phyloP scores from a whole-genome alignment of 2,113 vertebrate species.

The Fregata magnificens region DNA sequence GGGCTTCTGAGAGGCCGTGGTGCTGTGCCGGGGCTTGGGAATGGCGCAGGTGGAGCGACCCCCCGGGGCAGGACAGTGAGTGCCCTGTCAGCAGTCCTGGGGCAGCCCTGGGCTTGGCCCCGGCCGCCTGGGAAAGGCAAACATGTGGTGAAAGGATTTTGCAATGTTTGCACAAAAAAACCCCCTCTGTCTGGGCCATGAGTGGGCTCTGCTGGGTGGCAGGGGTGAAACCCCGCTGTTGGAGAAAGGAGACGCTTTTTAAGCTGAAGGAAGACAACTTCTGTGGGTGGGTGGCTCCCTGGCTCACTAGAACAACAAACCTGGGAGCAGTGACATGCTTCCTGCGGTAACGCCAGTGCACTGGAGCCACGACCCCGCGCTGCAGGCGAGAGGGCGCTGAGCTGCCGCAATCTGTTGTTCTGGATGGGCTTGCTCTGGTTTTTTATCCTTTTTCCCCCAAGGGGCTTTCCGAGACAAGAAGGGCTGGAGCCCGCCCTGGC shows the following conservation, averaged over 20 bases:
- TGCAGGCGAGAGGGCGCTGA: no score
- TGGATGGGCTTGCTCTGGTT: background rate
- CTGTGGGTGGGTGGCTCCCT: background rate
- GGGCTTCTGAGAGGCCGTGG: background rate
- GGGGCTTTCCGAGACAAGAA: background rate
- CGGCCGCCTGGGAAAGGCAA: rapidly evolving
- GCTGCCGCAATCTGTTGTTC: background rate
- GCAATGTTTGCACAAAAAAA: background rate
- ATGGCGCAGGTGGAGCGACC: no score
- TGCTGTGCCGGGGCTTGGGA: background rate
- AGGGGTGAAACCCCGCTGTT: rapidly evolving
- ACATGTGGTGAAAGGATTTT: rapidly evolving
- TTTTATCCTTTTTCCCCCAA: background rate
- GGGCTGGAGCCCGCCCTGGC: background rate
- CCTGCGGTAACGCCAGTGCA: rapidly evolving
- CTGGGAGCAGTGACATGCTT: no score
- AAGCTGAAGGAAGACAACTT: background rate
- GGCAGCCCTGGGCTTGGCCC: background rate
- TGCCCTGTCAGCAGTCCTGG: rapidly evolving
- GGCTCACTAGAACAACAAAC: rapidly evolving
- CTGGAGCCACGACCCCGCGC: rapidly evolving
- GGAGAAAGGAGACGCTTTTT: no score
- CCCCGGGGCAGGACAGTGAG: background rate
- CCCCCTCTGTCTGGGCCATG: rapidly evolving
- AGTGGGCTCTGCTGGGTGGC: rapidly evolving